Evolutionary conservation across 2,113 vertebrate species (phyloP).

Genomic region (Sinocyclocheilus anophthalmus): DNA sequence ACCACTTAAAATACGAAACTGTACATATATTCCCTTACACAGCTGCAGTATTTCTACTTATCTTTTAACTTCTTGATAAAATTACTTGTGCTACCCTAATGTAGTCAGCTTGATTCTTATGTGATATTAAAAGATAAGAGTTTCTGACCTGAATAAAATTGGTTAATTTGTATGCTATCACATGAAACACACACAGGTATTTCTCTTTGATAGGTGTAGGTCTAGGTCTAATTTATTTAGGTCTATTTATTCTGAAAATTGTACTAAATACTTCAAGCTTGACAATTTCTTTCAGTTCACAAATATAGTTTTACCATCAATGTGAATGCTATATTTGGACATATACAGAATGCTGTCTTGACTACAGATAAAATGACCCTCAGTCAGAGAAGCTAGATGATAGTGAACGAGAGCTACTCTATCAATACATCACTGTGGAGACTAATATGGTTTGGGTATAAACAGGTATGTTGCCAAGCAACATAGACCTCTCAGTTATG

Average conservation of each 20-base stretch:
- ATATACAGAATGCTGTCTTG: neutral
- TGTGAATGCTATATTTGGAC: neutral
- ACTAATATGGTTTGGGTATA: conserved; percentile 75
- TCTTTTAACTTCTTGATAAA: no score
- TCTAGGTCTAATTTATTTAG: no score
- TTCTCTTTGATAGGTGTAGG: no score
- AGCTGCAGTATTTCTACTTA: no score
- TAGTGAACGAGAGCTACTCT: conserved; percentile 45
- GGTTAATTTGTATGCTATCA: no score
- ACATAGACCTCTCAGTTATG: conserved; percentile 62
- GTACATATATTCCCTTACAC: no score
- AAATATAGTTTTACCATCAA: neutral
- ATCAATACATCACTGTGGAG: conserved; percentile 61
- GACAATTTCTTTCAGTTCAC: neutral
- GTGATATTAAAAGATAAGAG: no score
- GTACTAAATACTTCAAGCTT: neutral
- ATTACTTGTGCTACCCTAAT: no score
- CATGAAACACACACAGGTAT: no score
- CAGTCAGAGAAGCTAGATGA: conserved; percentile 62
- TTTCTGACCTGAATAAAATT: no score
- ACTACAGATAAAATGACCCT: conserved; percentile 21
- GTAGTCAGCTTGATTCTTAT: no score
- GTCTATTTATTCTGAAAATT: no score
- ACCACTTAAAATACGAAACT: neutral
- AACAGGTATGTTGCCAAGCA: conserved; percentile 74